Evolutionary conservation across 2,797 vertebrate species (phyloP), one percentile per base, ranked within the genome.

Genomic region (Macropodus opercularis): DNA sequence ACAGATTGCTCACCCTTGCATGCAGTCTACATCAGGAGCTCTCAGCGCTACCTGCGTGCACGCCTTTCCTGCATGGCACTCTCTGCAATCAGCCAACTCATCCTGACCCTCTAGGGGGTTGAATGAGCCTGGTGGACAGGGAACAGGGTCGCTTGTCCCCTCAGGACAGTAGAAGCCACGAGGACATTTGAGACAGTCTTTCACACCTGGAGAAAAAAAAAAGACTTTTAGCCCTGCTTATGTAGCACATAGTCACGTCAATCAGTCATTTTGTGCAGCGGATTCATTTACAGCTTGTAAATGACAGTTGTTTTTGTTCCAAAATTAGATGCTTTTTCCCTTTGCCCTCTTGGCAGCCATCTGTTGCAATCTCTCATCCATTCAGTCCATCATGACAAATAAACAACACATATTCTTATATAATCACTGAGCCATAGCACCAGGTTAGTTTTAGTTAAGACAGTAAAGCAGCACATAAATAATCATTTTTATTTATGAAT

Each of bases 91-190:
- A 3, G 80, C 15, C 21, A 83, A 53, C 67, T 94, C 87, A 1
- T 95, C 93, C 77, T 96, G 95, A 1, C 95, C 95, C 32, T 92
- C 90, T 29, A 93, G 77, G 11, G 93, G 93, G 71, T 91, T 94
- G 55, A 93, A 93, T 0, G 84, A 92, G 18, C 95, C 95, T 0
- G 92, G 77, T 11, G 87, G 94, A 79, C 94, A 96, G 0, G 94
- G 92, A 29, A 86, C 55, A 0, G 94, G 93, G 48, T 92, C 84
- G 22, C 73, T 90, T 34, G 77, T 91, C 47, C 93, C 93, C 63
- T 84, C 81, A 7, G 94, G 93, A 63, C 94, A 96, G 81, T 95
- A 96, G 82, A 93, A 93, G 27, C 95, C 95, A 43, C 72, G 86
- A 0, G 94, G 95, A 55, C 95, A 96, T 86, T 90, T 92, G 42